A percentile compares a stretch with the other conserved stretches of the same genome.
phyloP scores from a whole-genome alignment of 2,888 invertebrate genomes.

The Pammene aurita region DNA sequence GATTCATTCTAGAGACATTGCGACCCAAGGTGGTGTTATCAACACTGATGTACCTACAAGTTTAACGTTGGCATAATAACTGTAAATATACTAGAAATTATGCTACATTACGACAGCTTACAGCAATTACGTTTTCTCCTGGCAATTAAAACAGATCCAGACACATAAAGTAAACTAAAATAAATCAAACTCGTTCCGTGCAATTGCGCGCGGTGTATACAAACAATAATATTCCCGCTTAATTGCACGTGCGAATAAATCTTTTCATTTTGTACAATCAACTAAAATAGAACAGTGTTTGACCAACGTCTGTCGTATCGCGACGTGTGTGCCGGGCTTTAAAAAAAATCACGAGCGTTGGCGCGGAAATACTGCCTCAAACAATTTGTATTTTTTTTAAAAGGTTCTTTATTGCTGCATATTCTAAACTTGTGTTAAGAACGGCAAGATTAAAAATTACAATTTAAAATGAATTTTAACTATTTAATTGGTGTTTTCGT shows the following conservation, averaged over 20 bases:
- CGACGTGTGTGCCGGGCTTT: slow-evolving; percentile 59
- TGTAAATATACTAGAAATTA: slow-evolving; percentile 1
- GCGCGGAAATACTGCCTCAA: slow-evolving; percentile 55
- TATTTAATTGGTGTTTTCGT: slow-evolving; percentile 47
- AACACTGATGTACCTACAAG: neutral
- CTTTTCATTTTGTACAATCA: slow-evolving; percentile 58
- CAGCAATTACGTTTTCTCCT: slow-evolving; percentile 7
- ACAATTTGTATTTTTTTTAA: slow-evolving; percentile 42
- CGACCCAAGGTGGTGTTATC: too few species aligned
- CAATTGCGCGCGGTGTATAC: slow-evolving; percentile 46
- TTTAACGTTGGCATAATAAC: slow-evolving; percentile 5
- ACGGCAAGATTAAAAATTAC: slow-evolving; percentile 15
- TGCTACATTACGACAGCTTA: neutral
- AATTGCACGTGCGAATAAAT: slow-evolving; percentile 59
- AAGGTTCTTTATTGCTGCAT: slow-evolving; percentile 40
- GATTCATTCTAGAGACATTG: too few species aligned
- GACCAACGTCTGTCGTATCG: slow-evolving; percentile 58
- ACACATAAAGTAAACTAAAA: slow-evolving; percentile 22
- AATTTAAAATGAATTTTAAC: slow-evolving; percentile 41
- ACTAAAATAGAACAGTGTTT: slow-evolving; percentile 76
- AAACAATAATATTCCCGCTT: slow-evolving; percentile 53
- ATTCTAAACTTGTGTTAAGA: slow-evolving; percentile 38
- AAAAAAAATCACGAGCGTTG: slow-evolving; percentile 52
- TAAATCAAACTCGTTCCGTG: slow-evolving; percentile 46
- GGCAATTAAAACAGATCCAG: slow-evolving; percentile 29